These are phyloP conservation scores for Monoplex corrugatus DNA, from an alignment of 2,888 invertebrate genomes.

Conservation along the genomic window DNA sequence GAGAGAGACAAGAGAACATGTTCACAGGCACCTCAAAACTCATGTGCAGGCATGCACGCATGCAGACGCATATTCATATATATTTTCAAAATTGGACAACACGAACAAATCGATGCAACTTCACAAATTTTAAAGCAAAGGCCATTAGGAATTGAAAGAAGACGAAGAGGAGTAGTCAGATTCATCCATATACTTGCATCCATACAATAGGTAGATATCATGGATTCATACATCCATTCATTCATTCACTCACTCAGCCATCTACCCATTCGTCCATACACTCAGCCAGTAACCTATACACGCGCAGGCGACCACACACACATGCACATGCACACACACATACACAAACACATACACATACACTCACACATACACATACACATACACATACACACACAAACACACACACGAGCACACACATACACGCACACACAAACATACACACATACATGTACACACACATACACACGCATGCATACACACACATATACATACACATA, in stretches of 20 bases:
- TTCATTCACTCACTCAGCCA: no score
- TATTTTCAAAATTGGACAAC: no score
- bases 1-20: background rate
- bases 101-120: no score
- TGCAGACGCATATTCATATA: background rate
- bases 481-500: background rate
- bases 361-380: background rate
- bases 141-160: no score
- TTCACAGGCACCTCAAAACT: background rate
- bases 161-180: no score
- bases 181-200: no score
- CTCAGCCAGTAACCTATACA: no score
- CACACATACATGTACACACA: background rate
- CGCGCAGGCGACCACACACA: no score
- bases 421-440: background rate
- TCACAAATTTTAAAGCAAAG: no score
- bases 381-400: conserved; percentile 1
- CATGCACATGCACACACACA: background rate
- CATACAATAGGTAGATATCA: no score
- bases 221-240: no score
- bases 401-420: background rate
- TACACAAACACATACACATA: background rate
- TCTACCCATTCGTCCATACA: no score
- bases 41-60: background rate
- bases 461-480: background rate